A percentile compares a stretch with the other conserved stretches of the same genome.
Conservation (phyloP, 53 echinoderm and acorn worm species). For the Stichopus horrens region DNA sequence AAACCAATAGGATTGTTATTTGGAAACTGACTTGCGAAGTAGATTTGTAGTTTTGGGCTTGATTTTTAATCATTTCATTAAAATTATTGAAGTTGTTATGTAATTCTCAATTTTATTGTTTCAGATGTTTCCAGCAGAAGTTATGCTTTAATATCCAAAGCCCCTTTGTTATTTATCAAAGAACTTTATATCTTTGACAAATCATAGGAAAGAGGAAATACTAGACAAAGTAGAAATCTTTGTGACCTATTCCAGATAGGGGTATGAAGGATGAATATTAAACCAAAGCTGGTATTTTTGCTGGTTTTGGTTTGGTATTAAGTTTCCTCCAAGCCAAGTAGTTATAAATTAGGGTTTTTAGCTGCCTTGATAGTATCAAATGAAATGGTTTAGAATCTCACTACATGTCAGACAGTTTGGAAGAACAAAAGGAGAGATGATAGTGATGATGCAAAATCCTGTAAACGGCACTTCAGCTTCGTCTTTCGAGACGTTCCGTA, state of each 20-base stretch:
- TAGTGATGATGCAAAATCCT: neutral
- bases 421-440: neutral
- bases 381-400: neutral
- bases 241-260: neutral
- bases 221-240: neutral
- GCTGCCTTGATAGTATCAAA: constrained; percentile 1
- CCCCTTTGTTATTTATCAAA: neutral
- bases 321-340: neutral
- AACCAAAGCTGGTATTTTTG: neutral
- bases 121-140: neutral
- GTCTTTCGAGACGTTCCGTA: neutral
- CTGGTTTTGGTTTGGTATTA: neutral
- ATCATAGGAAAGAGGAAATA: neutral
- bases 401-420: neutral
- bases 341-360: neutral
- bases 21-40: neutral
- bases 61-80: too few species aligned
- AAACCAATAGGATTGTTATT: constrained; percentile 3
- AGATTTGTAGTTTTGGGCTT: neutral
- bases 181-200: neutral
- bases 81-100: neutral
- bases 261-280: neutral
- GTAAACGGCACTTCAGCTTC: neutral
- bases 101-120: neutral
- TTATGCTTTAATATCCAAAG: neutral